Conservation (phyloP, 2,888 invertebrate genomes). For the Tachina grossa region DNA sequence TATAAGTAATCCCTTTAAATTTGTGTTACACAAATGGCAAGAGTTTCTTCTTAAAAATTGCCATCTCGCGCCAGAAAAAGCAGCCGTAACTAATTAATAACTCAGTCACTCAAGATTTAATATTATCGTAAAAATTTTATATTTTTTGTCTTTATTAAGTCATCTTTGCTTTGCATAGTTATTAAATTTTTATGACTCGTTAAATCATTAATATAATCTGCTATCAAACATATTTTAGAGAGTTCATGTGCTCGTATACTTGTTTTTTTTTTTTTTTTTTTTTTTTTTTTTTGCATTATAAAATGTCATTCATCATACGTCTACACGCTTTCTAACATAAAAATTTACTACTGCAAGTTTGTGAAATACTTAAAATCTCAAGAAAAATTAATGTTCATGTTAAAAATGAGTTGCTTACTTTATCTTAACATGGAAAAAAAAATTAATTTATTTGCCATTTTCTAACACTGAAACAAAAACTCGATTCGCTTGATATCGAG, state of each 20-base stretch:
- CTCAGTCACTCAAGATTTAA: background rate
- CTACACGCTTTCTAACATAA: background rate
- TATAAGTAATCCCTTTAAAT: too few relatives aligned
- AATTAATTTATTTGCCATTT: too few relatives aligned
- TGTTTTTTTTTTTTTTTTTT: background rate
- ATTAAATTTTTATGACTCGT: background rate
- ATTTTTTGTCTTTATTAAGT: background rate
- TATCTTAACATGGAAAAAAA: too few relatives aligned
- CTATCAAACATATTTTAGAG: background rate
- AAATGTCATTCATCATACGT: constrained; percentile 32
- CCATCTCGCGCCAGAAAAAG: too few relatives aligned
- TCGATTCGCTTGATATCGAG: too few relatives aligned
- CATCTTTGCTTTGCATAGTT: background rate
- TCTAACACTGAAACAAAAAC: too few relatives aligned
- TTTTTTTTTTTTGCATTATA: background rate
- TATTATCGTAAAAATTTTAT: background rate
- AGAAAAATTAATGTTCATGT: constrained; percentile 13
- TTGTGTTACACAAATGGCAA: too few relatives aligned
- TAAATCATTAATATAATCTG: background rate
- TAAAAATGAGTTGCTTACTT: background rate
- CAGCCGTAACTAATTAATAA: too few relatives aligned
- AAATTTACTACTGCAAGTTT: background rate
- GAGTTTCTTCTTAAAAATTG: too few relatives aligned
- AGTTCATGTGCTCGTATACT: constrained; percentile 16
- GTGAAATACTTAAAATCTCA: background rate